A percentile compares a stretch with the other conserved stretches of the same genome.
Conservation (phyloP, 2,113 vertebrate species). For the Tonatia bakeri region DNA sequence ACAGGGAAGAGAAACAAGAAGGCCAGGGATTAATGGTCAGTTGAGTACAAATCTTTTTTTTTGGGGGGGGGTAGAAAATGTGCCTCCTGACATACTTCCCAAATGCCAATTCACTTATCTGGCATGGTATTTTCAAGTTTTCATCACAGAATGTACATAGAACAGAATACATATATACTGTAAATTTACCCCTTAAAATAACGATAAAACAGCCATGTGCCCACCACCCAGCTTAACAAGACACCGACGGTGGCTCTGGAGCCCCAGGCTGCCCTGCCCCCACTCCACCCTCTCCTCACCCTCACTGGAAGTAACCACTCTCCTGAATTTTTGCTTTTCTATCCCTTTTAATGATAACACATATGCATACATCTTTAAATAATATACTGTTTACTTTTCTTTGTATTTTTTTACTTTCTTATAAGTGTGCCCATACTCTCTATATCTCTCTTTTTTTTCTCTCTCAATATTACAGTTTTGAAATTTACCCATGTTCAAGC, state of each 20-base stretch:
- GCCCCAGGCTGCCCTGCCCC: not conserved
- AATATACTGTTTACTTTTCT: not conserved
- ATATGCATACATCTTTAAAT: not conserved
- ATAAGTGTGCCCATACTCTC: not conserved
- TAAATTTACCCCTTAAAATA: not conserved
- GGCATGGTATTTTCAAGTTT: not conserved
- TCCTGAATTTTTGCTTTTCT: not conserved
- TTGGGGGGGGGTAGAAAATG: not conserved
- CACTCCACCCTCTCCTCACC: no score
- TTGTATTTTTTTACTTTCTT: not conserved
- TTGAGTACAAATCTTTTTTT: not conserved
- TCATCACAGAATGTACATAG: not conserved
- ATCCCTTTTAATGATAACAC: not conserved
- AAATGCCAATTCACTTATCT: not conserved
- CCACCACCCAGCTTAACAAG: not conserved
- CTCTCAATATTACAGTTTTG: not conserved
- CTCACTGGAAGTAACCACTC: not conserved
- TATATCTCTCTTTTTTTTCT: not conserved
- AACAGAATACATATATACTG: not conserved
- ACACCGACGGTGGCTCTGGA: not conserved
- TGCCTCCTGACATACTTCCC: not conserved
- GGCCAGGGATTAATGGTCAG: slow-evolving; percentile 51
- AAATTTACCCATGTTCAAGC: not conserved
- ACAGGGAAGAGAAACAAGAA: slow-evolving; percentile 60
- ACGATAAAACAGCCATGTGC: not conserved